phyloP scores from a whole-genome alignment of 2,797 vertebrate genomes.

The Anguilla obscura region DNA sequence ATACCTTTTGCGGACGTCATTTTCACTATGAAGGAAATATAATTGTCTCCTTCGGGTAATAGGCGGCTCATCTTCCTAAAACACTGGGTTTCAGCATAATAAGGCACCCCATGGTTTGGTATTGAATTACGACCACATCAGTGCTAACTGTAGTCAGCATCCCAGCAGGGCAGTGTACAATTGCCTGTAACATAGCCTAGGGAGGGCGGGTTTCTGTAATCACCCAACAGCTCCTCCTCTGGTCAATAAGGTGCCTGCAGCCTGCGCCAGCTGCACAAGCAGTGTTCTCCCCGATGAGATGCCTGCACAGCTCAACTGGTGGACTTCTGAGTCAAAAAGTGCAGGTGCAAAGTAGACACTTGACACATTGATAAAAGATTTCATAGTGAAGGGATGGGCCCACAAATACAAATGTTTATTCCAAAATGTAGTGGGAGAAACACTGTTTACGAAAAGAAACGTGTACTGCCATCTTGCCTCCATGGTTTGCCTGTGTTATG shows the following conservation, averaged over 20 bases:
- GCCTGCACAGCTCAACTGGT: neutral
- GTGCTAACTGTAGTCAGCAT: neutral
- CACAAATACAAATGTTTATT: neutral
- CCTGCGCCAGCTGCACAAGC: neutral
- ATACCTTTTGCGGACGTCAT: neutral
- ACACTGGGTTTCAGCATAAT: neutral
- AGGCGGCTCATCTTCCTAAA: neutral
- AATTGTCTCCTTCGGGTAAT: neutral
- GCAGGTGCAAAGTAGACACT: neutral
- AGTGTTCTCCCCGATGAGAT: neutral
- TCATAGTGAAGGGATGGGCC: neutral
- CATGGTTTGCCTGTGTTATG: too few species aligned
- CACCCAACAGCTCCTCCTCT: neutral
- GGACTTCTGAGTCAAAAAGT: neutral
- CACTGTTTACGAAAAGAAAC: too few species aligned
- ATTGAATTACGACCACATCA: neutral
- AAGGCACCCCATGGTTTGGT: neutral
- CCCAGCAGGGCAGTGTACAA: neutral
- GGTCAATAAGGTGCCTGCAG: neutral
- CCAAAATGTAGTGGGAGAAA: too few species aligned
- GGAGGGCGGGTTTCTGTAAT: neutral
- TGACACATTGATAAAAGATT: neutral
- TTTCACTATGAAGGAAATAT: neutral
- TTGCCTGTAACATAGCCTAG: neutral
- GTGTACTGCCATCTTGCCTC: too few species aligned